These are phyloP conservation scores for Matsumyia berberina DNA, from an alignment of 2,888 invertebrate species.

Conservation along the genomic window DNA sequence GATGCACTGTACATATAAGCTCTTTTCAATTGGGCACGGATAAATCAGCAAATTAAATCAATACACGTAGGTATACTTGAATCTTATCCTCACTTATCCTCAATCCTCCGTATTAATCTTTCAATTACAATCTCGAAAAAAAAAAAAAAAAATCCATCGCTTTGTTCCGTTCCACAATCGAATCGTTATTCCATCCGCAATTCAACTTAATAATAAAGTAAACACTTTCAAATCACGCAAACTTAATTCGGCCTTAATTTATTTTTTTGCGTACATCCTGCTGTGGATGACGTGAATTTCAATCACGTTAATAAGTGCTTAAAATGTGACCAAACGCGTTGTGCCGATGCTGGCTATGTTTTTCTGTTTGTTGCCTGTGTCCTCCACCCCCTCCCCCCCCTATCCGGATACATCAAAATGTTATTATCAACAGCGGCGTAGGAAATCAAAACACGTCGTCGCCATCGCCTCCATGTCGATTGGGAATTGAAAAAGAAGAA, in stretches of 20 bases:
- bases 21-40: too few relatives aligned
- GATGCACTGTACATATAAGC: too few relatives aligned
- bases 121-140: neutral
- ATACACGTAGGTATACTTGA: too few relatives aligned
- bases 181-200: conserved; percentile 46
- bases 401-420: conserved; percentile 48
- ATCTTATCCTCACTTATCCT: too few relatives aligned
- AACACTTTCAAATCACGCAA: conserved; percentile 65
- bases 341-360: neutral
- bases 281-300: conserved; percentile 44
- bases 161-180: conserved; percentile 8
- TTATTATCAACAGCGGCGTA: conserved; percentile 47
- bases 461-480: conserved; percentile 42
- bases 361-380: neutral
- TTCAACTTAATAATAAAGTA: conserved; percentile 61
- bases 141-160: neutral
- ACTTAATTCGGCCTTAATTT: conserved; percentile 54
- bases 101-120: too few relatives aligned
- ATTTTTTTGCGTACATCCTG: conserved; percentile 27
- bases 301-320: conserved; percentile 53
- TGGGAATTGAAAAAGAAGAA: conserved; percentile 53
- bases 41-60: too few relatives aligned
- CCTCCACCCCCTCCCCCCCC: neutral
- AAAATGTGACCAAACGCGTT: conserved; percentile 50
- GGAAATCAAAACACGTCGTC: conserved; percentile 63